Evolutionary conservation across 2,888 invertebrate genomes (phyloP), one percentile per base, ranked within the genome.

Genomic region (Dolichomitus sp.): DNA sequence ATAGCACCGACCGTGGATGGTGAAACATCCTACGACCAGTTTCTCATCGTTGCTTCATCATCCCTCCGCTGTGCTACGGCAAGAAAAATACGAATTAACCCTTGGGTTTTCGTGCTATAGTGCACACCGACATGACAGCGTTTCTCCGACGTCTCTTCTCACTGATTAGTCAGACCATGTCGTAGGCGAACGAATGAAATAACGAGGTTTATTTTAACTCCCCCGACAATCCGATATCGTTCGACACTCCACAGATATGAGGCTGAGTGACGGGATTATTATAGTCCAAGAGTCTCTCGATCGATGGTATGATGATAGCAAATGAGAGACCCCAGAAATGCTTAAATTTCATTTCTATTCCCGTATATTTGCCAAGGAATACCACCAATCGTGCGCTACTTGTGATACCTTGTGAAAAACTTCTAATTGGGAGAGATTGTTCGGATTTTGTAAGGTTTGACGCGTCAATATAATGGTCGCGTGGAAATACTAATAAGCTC

Each of bases 401-500:
- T 2, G 1, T 19, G 52, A 52, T 11, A 19, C 2, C 52, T 52
- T 12, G 23, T 23, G 52, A 11, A 70, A 42, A 70, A 12, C 40
- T 19, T 42, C 6, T 68, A 70, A 70, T 70, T 70, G 57, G n/a
- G 14, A 11, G 27, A 59, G 14, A 70, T 70, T 70, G 57, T 59
- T 70, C 30, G 45, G 19, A 6, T 23, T 59, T 57, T 30, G 27
- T 27, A 33, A 23, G 66, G 45, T 27, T n/a, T 50, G 27, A 7
- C 17, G 6, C 9, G 50, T 14, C 48, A 30, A 33, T 27, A 33
- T 27, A 5, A 12, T 19, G 37, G 40, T 54, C 30, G 50, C 30
- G 14, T 5, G 40, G 30, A 23, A 50, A 33, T 27, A 45, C 50
- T 80, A 80, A 80, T 80, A 80, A 80, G 73, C 73, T 74, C 52